Conservation (phyloP, 2,113 vertebrate species). For the Brachyistius frenatus region DNA sequence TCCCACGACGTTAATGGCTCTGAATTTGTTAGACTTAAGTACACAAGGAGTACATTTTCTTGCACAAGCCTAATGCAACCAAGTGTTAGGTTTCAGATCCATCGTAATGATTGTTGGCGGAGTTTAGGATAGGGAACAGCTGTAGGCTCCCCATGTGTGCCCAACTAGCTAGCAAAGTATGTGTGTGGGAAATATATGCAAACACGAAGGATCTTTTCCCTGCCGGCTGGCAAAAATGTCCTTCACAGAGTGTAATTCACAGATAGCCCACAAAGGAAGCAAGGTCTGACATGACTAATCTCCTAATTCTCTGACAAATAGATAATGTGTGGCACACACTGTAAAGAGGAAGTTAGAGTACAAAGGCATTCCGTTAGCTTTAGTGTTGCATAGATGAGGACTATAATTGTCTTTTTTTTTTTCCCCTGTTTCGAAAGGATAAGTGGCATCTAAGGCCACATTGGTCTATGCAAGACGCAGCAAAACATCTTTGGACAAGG, state of each 20-base stretch:
- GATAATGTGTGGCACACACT: conserved; percentile 55
- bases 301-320: conserved; percentile 78
- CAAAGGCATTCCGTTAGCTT: conserved; percentile 57
- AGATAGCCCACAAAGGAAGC: conserved; percentile 69
- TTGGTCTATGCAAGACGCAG: conserved; percentile 11
- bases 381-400: conserved; percentile 46
- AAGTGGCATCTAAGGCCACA: conserved; percentile 44
- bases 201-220: conserved; percentile 61
- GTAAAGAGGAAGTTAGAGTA: conserved; percentile 12
- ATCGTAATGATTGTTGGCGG: conserved; percentile 60
- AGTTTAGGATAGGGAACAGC: conserved; percentile 64
- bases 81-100: conserved; percentile 54
- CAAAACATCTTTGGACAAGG: conserved; percentile 36
- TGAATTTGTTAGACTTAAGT: conserved; percentile 60
- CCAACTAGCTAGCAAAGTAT: conserved; percentile 46
- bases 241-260: conserved; percentile 70
- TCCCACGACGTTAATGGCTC: conserved; percentile 40
- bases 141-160: conserved; percentile 58
- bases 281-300: conserved; percentile 72
- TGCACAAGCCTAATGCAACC: conserved; percentile 42
- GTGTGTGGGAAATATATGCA: conserved; percentile 63
- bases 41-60: conserved; percentile 58
- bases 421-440: conserved; percentile 8
- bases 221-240: conserved; percentile 60
- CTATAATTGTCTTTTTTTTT: conserved; percentile 40